phyloP scores from a whole-genome alignment of 1,140 invertebrate genomes.

The Hermatobates lingyangjiaoensis region DNA sequence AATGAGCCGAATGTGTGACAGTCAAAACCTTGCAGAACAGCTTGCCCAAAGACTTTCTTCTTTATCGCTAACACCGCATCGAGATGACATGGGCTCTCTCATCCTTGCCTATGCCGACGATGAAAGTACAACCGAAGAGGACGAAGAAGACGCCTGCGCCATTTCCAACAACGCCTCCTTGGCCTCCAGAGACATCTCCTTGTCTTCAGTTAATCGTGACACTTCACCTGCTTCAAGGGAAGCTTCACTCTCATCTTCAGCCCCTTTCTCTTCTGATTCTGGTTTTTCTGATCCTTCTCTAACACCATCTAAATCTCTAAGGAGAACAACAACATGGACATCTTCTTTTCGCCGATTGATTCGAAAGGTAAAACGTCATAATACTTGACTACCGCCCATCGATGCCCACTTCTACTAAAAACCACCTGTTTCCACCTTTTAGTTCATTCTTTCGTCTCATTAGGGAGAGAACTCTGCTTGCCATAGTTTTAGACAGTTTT shows the following conservation, averaged over 20 bases:
- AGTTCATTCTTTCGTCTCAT: no score
- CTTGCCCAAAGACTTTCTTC: background rate
- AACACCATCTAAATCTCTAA: slow-evolving; percentile 19
- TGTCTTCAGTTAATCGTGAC: background rate
- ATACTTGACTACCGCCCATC: no score
- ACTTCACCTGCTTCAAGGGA: background rate
- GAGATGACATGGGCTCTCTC: background rate
- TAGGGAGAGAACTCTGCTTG: no score
- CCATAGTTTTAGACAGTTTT: no score
- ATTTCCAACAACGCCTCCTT: background rate
- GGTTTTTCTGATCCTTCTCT: slow-evolving; percentile 24
- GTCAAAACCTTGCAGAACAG: slow-evolving; percentile 1
- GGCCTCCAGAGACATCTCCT: background rate
- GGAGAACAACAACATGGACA: slow-evolving; percentile 30
- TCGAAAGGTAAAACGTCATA: slow-evolving; percentile 27
- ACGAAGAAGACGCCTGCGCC: slow-evolving; percentile 1
- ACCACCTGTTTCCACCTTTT: no score
- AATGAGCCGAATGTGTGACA: background rate
- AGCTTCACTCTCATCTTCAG: slow-evolving; percentile 19
- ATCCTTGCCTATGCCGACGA: slow-evolving; percentile 12
- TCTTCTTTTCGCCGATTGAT: slow-evolving; percentile 33
- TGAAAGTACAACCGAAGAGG: background rate
- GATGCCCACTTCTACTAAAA: no score
- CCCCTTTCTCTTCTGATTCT: slow-evolving; percentile 30
- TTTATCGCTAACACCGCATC: background rate